Percentiles rank a stretch among this genome's conserved stretches.
Conservation (phyloP, 2,797 vertebrate species). For the Poecilia picta region DNA sequence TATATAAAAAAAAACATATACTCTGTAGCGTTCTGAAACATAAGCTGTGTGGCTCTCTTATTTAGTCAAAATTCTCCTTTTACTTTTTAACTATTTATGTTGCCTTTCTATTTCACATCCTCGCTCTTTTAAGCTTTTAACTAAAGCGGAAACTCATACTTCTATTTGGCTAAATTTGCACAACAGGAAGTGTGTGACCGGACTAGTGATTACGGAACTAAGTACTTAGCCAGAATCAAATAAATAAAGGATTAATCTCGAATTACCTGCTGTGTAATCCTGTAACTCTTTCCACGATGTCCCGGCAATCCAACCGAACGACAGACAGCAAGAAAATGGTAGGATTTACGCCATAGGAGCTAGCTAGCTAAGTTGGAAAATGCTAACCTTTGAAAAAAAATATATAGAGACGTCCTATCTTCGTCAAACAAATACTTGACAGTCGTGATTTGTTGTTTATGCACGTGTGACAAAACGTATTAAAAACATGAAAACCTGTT, state of each 20-base stretch:
- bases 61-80: neutral
- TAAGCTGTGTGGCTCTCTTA: neutral
- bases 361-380: constrained; percentile 27
- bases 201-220: constrained; percentile 54
- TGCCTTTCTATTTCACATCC: neutral
- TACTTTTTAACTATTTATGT: accelerated
- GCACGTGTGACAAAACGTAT: accelerated
- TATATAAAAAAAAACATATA: neutral
- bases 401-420: no score
- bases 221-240: constrained; percentile 59
- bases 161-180: neutral
- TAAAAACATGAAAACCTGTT: neutral
- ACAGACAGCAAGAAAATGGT: constrained; percentile 98
- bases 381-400: constrained; percentile 29
- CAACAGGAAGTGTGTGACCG: neutral
- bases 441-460: neutral
- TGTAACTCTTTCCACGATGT: constrained; percentile 82
- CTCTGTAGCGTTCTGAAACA: neutral
- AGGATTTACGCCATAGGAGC: constrained; percentile 51
- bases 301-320: constrained; percentile 89
- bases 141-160: neutral
- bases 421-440: neutral
- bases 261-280: constrained; percentile 41
- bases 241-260: constrained; percentile 78
- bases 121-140: neutral